phyloP scores from a whole-genome alignment of 2,888 invertebrate genomes.

The Synanthedon tipuliformis region DNA sequence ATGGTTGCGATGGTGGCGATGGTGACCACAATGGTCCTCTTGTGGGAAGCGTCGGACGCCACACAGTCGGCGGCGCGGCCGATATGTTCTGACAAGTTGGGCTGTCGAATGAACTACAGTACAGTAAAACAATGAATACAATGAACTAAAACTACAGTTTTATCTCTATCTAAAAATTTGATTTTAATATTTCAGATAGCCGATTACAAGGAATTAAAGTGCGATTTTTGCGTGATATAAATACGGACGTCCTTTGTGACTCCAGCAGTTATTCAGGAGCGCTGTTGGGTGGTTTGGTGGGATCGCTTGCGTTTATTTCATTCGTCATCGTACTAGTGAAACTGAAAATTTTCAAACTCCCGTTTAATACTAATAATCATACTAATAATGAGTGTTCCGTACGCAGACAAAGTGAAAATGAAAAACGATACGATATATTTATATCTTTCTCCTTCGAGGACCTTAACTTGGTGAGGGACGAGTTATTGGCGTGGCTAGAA shows the following conservation, averaged over 20 bases:
- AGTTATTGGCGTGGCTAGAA: constrained; percentile 76
- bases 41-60: no score
- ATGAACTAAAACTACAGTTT: no score
- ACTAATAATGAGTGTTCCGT: no score
- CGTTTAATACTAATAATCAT: no score
- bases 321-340: constrained; percentile 25
- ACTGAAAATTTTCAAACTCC: no score
- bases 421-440: constrained; percentile 81
- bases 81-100: no score
- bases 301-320: constrained; percentile 71
- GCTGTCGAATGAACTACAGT: no score
- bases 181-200: not conserved
- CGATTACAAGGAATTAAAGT: not conserved
- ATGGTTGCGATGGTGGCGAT: no score
- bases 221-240: not conserved
- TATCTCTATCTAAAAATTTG: no score
- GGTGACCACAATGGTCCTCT: no score
- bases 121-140: no score
- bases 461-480: constrained; percentile 75
- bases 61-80: no score
- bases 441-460: constrained; percentile 81
- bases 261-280: constrained; percentile 6
- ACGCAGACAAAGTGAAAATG: constrained; percentile 56
- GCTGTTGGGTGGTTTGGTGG: constrained; percentile 2
- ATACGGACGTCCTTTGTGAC: not conserved